A percentile compares a stretch with the other conserved stretches of the same genome.
Evolutionary conservation across 2,113 vertebrate species (phyloP).

Genomic region (Okapia johnstoni): DNA sequence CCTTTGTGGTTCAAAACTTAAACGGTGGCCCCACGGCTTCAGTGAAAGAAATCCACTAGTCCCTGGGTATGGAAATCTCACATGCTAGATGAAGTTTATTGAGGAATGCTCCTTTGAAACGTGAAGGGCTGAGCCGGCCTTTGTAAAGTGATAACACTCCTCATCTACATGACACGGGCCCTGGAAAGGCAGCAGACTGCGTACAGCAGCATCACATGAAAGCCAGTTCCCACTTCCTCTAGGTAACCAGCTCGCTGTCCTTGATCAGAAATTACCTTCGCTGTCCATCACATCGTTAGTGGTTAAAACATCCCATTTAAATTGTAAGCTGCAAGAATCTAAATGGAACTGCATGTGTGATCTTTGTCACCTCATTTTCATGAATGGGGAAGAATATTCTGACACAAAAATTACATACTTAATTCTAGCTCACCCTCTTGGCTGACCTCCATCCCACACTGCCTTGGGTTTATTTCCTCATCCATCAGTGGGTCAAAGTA

Average conservation of each 20-base stretch:
- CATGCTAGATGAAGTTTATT: background rate
- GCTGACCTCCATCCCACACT: conserved; percentile 88
- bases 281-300: conserved; percentile 49
- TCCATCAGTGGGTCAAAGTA: conserved; percentile 94
- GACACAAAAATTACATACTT: conserved; percentile 96
- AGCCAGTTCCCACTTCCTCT: conserved; percentile 43
- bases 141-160: background rate
- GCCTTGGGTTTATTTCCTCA: conserved; percentile 94
- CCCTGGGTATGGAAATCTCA: background rate
- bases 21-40: background rate
- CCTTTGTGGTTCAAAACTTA: background rate
- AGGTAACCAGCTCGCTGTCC: conserved; percentile 68
- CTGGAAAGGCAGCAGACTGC: background rate
- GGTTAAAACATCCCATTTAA: conserved; percentile 77
- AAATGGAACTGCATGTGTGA: conserved; percentile 79
- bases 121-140: background rate
- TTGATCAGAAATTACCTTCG: conserved; percentile 73
- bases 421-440: conserved; percentile 96
- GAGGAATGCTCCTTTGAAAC: background rate
- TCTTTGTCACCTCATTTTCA: conserved; percentile 92
- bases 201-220: background rate
- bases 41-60: background rate
- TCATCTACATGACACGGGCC: background rate
- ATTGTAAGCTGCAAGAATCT: conserved; percentile 79
- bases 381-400: conserved; percentile 96